Evolutionary conservation across 2,888 invertebrate species (phyloP).

Genomic region (Bembecia ichneumoniformis): DNA sequence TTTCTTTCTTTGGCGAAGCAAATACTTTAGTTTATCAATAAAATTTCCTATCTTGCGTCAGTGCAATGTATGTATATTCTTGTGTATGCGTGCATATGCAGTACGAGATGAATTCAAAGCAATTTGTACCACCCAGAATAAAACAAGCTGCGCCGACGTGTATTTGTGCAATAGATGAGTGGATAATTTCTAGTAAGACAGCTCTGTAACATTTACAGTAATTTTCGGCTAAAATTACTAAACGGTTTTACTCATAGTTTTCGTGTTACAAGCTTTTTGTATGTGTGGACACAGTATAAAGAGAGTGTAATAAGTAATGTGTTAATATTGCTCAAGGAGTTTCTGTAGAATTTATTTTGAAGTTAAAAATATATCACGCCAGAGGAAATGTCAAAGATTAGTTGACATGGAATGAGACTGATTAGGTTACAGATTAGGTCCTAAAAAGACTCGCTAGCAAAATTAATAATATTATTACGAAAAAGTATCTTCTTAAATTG

Average conservation of each 20-base stretch:
- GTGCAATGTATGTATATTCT: neutral
- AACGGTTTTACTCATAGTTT: conserved; percentile 36
- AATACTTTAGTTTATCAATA: too few relatives aligned
- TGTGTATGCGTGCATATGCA: neutral
- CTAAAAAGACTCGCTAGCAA: too few relatives aligned
- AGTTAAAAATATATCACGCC: too few relatives aligned
- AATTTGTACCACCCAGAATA: neutral
- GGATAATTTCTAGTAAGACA: conserved; percentile 25
- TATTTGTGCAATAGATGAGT: conserved; percentile 40
- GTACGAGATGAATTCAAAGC: neutral
- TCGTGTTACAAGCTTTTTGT: conserved; percentile 29
- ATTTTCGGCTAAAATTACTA: conserved; percentile 44
- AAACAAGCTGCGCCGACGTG: conserved; percentile 9
- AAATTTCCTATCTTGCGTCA: neutral
- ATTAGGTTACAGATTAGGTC: too few relatives aligned
- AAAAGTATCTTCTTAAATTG: too few relatives aligned
- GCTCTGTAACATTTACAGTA: conserved; percentile 40
- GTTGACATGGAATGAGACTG: too few relatives aligned
- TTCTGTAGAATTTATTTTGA: too few relatives aligned
- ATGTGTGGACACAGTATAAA: neutral
- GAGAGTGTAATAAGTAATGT: neutral
- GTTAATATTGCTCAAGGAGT: too few relatives aligned
- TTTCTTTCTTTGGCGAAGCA: too few relatives aligned
- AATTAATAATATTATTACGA: too few relatives aligned
- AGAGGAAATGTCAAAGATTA: too few relatives aligned